Conservation (phyloP, 2,797 vertebrate genomes). For the Cichlasoma orientale region DNA sequence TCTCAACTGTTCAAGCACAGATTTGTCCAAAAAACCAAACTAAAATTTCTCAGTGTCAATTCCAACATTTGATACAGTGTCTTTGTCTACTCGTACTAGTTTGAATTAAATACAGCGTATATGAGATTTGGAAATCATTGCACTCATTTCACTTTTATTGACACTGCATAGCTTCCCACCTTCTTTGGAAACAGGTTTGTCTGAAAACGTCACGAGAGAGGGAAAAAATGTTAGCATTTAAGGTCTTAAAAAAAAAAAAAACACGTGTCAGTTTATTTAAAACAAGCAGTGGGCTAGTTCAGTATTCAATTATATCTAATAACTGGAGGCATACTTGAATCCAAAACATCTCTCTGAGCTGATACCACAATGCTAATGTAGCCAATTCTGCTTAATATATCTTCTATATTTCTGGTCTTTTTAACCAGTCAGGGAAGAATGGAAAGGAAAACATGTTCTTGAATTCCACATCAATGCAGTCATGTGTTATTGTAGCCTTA, state of each 20-base stretch:
- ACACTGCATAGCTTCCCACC: background rate
- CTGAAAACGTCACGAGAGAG: background rate
- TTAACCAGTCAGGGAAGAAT: constrained; percentile 36
- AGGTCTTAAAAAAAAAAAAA: background rate
- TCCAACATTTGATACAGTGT: too few species aligned
- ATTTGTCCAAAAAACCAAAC: too few species aligned
- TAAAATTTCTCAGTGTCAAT: too few species aligned
- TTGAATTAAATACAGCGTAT: too few species aligned
- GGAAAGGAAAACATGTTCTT: constrained; percentile 52
- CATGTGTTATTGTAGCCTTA: constrained; percentile 78
- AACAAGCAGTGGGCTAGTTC: background rate
- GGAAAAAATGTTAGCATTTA: too few species aligned
- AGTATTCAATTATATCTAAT: background rate
- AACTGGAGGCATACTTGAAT: background rate
- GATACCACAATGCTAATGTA: background rate
- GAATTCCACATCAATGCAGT: constrained; percentile 73
- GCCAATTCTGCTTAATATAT: constrained; percentile 2
- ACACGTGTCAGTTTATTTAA: background rate
- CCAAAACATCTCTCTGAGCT: background rate
- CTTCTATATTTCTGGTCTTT: constrained; percentile 14
- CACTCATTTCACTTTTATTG: background rate
- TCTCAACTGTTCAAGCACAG: background rate
- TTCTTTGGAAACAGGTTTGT: background rate
- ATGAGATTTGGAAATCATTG: too few species aligned
- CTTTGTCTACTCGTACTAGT: too few species aligned